These are phyloP conservation scores for Hippoglossus hippoglossus DNA, from an alignment of 2,797 vertebrate genomes.

Conservation along the genomic window DNA sequence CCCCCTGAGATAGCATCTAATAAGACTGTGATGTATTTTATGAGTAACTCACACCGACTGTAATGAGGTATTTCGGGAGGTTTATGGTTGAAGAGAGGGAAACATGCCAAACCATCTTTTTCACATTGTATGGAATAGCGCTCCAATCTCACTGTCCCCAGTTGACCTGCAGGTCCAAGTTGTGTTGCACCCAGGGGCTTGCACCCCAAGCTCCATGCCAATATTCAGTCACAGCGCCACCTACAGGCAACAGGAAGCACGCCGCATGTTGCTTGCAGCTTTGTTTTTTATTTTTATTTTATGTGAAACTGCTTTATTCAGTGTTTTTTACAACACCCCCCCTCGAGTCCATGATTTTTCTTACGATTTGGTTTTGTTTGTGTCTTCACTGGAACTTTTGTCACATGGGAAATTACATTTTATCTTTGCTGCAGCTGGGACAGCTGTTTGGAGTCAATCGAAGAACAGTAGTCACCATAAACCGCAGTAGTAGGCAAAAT, in stretches of 20 bases:
- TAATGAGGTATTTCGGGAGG: slow-evolving; percentile 12
- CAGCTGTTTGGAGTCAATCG: not conserved
- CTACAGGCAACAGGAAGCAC: no score
- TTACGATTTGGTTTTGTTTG: not conserved
- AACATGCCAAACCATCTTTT: not conserved
- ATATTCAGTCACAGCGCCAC: no score
- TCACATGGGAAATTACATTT: not conserved
- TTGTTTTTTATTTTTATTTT: no score
- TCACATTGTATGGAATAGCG: no score
- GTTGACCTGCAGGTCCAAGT: no score
- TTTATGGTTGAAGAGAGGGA: not conserved
- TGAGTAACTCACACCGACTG: not conserved
- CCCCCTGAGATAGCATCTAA: slow-evolving; percentile 25
- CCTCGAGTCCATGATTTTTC: no score
- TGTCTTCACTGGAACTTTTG: not conserved
- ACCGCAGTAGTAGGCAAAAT: not conserved
- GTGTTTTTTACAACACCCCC: no score
- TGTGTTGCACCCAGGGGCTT: no score
- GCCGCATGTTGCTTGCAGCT: no score
- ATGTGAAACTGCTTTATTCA: no score
- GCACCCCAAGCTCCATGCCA: no score
- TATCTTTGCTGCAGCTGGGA: not conserved
- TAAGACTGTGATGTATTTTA: slow-evolving; percentile 51
- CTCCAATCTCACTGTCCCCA: no score
- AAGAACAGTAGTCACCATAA: not conserved